Base-by-base conservation (phyloP, 2,113 vertebrate species). In the Anoplopoma fimbria region DNA sequence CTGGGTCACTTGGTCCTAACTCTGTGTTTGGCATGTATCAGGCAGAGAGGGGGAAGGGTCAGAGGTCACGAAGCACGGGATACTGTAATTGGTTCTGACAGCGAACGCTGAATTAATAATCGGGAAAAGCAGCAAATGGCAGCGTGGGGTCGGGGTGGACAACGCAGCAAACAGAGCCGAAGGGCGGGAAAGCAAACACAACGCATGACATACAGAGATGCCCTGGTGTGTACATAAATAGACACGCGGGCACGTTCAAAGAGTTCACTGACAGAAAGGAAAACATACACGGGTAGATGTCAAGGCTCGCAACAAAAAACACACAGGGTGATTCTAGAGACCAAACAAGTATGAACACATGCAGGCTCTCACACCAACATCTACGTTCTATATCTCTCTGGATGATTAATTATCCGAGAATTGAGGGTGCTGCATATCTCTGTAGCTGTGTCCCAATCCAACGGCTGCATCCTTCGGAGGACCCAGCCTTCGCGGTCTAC, bases 41-140 rank as follows among this genome's bases (percentile, higher is more conserved):
- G 84, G 64, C 79, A 79, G 75, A 51, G 70, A 53, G 72, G 57
- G 51, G 15, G 86, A 82, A 63, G 85, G 86, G 85, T 92, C 69
- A 82, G 80, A 89, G 83, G 89, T 89, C 83, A 67, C 2, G 38
- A n/a, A 77, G 70, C 83, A 87, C 25, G 17, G 76, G 82, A 82
- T 87, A 88, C 57, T 38, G 51, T 84, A 90, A 93, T 90, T 57
- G 83, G 60, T 63, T 84, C 65, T 91, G 92, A 91, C 89, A 91
- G 89, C 81, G 57, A 87, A 87, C 45, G 75, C 47, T 91, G 90
- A 94, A 94, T 94, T 90, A 92, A 91, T 93, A 90, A 93, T 91
- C 62, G 53, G 82, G 75, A 77, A 84, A 90, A 76, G 82, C 23
- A 80, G 85, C 23, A 82, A 89, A 92, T 87, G 84, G 86, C 85